Conservation (phyloP, 2,888 invertebrate species). For the Adelphocoris suturalis region DNA sequence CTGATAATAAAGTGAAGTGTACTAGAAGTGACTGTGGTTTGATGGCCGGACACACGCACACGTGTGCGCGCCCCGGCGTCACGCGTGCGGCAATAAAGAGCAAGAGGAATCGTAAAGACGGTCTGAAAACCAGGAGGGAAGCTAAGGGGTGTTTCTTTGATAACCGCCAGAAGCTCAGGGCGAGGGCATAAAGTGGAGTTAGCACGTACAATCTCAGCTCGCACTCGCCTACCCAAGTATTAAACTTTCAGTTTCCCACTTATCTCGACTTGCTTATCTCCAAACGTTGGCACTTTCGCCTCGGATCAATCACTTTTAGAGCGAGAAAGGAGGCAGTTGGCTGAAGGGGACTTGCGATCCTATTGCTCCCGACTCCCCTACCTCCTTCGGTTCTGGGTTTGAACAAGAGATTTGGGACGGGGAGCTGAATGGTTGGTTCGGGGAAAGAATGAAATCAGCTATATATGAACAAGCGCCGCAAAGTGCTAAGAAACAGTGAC, state of each 20-base stretch:
- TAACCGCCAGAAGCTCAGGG: slow-evolving; percentile 59
- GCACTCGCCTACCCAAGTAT: slow-evolving; percentile 71
- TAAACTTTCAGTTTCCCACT: slow-evolving; percentile 70
- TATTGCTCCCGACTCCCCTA: not conserved
- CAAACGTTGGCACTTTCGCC: slow-evolving; percentile 57
- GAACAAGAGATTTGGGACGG: not conserved
- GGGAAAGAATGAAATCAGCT: not conserved
- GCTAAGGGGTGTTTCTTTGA: slow-evolving; percentile 60
- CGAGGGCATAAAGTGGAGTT: slow-evolving; percentile 70
- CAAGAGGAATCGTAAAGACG: slow-evolving; percentile 62
- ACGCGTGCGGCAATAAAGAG: slow-evolving; percentile 64
- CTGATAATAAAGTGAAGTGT: slow-evolving; percentile 68
- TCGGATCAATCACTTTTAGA: slow-evolving; percentile 61
- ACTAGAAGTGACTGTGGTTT: slow-evolving; percentile 64
- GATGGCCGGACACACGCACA: slow-evolving; percentile 66
- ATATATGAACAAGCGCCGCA: not conserved
- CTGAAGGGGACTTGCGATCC: not conserved
- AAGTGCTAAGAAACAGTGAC: too few species aligned
- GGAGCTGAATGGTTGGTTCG: not conserved
- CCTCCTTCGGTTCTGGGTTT: not conserved
- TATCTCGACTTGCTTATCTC: slow-evolving; percentile 64
- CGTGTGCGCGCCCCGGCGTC: slow-evolving; percentile 51
- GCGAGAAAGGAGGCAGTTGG: slow-evolving; percentile 36
- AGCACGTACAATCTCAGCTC: slow-evolving; percentile 70
- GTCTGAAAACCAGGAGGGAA: slow-evolving; percentile 21